Conservation (phyloP, 2,888 invertebrate species). For the Lasioglossum malachurum region DNA sequence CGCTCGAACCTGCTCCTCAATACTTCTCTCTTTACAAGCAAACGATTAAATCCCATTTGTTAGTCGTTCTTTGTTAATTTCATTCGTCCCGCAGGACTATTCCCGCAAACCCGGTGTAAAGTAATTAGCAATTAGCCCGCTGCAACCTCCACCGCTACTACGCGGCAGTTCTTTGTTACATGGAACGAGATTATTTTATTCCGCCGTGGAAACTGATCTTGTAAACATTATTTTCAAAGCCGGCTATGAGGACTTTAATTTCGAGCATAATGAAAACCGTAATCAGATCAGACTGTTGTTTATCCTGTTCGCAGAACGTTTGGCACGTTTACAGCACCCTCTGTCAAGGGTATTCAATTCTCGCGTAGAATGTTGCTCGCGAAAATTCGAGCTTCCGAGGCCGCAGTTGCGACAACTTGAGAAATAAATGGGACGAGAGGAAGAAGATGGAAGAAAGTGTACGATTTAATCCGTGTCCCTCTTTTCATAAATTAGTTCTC, state of each 20-base stretch:
- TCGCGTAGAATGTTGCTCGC: not conserved
- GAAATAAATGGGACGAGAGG: not conserved
- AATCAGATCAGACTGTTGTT: not conserved
- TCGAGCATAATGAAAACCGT: not conserved
- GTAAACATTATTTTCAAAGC: not conserved
- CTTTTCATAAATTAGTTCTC: too few species aligned
- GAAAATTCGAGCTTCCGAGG: not conserved
- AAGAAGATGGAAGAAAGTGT: not conserved
- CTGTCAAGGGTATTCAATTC: not conserved
- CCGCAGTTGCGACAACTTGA: not conserved
- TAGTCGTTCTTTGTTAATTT: conserved; percentile 8
- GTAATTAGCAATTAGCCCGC: conserved; percentile 11
- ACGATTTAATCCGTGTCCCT: too few species aligned
- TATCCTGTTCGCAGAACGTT: not conserved
- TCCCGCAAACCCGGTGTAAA: not conserved
- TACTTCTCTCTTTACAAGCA: not conserved
- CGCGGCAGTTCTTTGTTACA: not conserved
- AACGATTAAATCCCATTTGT: not conserved
- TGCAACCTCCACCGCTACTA: not conserved
- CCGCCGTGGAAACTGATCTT: not conserved
- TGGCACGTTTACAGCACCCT: not conserved
- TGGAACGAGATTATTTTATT: not conserved
- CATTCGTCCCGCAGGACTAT: not conserved
- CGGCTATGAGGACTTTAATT: not conserved
- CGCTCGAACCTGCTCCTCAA: not conserved